Evolutionary conservation across 2,888 invertebrate species (phyloP).

Genomic region (Pollenia amentaria): DNA sequence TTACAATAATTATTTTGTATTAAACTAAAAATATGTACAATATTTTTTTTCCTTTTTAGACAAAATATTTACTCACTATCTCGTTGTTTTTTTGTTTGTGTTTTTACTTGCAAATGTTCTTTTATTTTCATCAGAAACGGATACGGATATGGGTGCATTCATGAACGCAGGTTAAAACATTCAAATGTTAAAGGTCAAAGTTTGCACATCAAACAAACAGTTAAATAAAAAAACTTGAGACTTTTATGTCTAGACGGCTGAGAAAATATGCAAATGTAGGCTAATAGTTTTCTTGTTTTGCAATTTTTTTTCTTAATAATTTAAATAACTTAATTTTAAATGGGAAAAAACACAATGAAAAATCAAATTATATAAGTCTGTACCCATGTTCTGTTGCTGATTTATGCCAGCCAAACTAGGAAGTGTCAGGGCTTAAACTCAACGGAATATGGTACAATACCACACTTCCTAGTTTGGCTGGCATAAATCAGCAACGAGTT

Average conservation of each 20-base stretch:
- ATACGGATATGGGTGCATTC: constrained; percentile 6
- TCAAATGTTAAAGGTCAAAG: constrained; percentile 2
- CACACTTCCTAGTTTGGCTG: no score
- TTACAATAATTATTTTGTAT: neutral
- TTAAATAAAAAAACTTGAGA: constrained; percentile 4
- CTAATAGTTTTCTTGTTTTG: neutral
- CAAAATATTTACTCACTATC: neutral
- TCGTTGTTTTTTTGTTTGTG: neutral
- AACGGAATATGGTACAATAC: no score
- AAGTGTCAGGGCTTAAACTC: no score
- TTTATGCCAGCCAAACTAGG: no score
- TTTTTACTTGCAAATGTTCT: neutral
- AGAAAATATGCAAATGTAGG: neutral
- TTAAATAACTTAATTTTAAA: neutral
- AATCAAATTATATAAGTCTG: no score
- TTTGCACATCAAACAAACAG: neutral
- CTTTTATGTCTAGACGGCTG: constrained; percentile 14
- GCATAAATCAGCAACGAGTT: no score
- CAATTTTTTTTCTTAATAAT: neutral
- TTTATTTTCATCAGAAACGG: constrained; percentile 5
- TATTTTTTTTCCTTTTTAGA: neutral
- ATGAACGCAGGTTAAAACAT: neutral
- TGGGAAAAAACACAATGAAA: no score
- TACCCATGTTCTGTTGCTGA: no score
- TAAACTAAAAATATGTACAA: neutral